A percentile compares a stretch with the other conserved stretches of the same genome.
These are phyloP conservation scores for Bimastos eiseni DNA, from an alignment of 2,888 invertebrate genomes.

Conservation along the genomic window DNA sequence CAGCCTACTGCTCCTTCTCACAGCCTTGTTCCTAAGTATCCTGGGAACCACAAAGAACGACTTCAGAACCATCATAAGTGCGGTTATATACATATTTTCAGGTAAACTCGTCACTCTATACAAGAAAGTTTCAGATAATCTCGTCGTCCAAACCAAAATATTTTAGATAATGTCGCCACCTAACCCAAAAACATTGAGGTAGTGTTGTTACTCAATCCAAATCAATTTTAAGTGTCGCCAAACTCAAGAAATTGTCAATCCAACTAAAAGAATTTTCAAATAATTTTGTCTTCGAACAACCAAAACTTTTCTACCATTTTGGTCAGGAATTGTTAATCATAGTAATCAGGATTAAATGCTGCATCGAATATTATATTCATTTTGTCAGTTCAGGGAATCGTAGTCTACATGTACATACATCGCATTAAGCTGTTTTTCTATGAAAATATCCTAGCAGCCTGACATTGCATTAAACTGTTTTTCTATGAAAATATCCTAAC, in stretches of 20 bases:
- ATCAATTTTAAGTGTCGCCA: not conserved
- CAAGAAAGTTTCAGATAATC: not conserved
- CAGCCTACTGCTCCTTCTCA: slow-evolving; percentile 51
- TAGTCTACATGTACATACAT: too few relatives aligned
- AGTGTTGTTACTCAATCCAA: too few relatives aligned
- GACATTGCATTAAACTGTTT: too few relatives aligned
- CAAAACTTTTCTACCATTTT: not conserved
- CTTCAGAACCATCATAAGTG: slow-evolving; percentile 54
- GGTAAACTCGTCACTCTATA: slow-evolving; percentile 44
- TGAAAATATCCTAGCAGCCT: too few relatives aligned
- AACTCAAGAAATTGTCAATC: too few relatives aligned
- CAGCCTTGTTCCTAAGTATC: slow-evolving; percentile 52
- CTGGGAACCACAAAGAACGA: slow-evolving; percentile 54
- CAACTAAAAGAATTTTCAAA: not conserved
- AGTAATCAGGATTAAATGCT: not conserved
- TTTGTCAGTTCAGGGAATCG: too few relatives aligned
- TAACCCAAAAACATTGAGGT: too few relatives aligned
- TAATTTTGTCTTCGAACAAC: too few relatives aligned
- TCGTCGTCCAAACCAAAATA: not conserved
- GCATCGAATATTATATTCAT: not conserved
- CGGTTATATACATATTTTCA: slow-evolving; percentile 54
- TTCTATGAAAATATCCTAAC: too few relatives aligned
- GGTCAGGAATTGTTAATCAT: not conserved
- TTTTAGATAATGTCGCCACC: too few relatives aligned
- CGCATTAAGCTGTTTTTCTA: too few relatives aligned